Evolutionary conservation across 2,888 invertebrate species (phyloP), one percentile per base, ranked within the genome.

Genomic region (Ophioninae sp.): DNA sequence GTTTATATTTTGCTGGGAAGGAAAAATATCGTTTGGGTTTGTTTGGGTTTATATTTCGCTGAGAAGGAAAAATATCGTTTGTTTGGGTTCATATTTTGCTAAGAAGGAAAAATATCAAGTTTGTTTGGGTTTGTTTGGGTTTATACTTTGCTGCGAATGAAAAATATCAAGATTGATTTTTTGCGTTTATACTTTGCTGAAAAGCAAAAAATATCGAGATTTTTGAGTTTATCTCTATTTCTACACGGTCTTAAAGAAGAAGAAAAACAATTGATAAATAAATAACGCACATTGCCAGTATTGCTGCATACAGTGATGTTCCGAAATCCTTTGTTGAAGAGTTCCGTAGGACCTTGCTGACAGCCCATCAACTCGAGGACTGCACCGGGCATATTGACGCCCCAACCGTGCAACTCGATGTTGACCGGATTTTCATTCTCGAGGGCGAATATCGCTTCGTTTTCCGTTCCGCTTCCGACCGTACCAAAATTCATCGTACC

Each of bases 401-500:
- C 94, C 93, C 95, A 94, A 56, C 94, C 94, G 85, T 94, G 94
- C 85, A 96, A 90, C 81, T 94, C 94, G 87, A 97, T 94, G 88
- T 95, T 94, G 44, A 97, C 95, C 13, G 97, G 97, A 93, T 97
- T 97, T 85, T 95, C 94, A 93, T 97, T 97, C 87, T 95, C 94
- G 56, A 97, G 91, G 44, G 96, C 95, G 92, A 97, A 96, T 89
- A 95, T 93, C 87, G 97, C 95, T 87, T 95, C 95, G 89, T 96
- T 95, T 87, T 95, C 95, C 76, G 94, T 93, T 72, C 95, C 94
- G 89, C 95, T 94, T 87, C 95, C 95, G 84, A 96, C 94, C 80
- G 95, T 94, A 85, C 96, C 96, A 90, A 96, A 94, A 90, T 95
- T 94, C 90, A 96, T 93, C 59, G 91, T 91, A 13, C 92, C 93